phyloP scores from a whole-genome alignment of 1,140 invertebrate genomes.

The Lepidurus arcticus region DNA sequence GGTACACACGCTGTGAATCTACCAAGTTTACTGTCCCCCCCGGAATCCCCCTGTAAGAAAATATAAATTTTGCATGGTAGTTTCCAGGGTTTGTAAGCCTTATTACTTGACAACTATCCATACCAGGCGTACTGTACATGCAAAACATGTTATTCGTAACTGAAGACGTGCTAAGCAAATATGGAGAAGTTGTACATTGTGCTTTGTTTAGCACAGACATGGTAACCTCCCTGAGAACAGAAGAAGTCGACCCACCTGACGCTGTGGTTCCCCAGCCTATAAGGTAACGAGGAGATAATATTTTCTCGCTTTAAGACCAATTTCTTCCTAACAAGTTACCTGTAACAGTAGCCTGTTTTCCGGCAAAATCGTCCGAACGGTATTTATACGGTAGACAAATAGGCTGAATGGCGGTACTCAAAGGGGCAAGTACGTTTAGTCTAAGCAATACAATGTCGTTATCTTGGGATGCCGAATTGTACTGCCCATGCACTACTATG shows the following conservation, averaged over 20 bases:
- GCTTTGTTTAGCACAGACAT: not conserved
- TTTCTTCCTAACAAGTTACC: not conserved
- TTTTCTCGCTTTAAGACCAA: not conserved
- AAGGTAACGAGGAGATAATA: not conserved
- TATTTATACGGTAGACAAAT: slow-evolving; percentile 37
- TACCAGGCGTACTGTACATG: not conserved
- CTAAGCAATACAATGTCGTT: slow-evolving; percentile 42
- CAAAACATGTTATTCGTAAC: not conserved
- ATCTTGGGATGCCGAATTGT: not conserved
- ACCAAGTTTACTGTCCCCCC: not conserved
- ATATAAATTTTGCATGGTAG: not conserved
- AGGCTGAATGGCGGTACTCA: slow-evolving; percentile 37
- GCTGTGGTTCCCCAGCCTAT: not conserved
- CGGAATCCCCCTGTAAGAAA: not conserved
- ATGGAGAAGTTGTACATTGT: not conserved
- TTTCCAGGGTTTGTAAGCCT: not conserved
- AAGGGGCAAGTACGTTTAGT: slow-evolving; percentile 35
- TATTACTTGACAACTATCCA: not conserved
- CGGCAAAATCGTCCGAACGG: not conserved
- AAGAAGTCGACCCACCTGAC: not conserved
- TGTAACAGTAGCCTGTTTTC: not conserved
- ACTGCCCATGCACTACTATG: no score
- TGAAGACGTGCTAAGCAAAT: not conserved
- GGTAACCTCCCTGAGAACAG: not conserved
- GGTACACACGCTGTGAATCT: slow-evolving; percentile 16